Evolutionary conservation across 2,113 vertebrate species (phyloP).

Genomic region (Urocolius indicus): DNA sequence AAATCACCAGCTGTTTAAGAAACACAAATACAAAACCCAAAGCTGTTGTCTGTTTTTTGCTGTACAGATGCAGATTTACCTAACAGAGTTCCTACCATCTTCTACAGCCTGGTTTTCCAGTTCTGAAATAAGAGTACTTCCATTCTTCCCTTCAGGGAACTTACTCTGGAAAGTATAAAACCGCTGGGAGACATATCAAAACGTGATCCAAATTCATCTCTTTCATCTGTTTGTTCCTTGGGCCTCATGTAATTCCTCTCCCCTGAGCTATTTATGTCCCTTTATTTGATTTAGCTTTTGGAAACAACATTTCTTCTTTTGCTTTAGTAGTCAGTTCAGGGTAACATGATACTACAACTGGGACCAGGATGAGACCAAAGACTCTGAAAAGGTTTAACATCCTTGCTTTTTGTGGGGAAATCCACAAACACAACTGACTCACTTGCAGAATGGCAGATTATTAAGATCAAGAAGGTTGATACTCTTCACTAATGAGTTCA

Average conservation of each 20-base stretch:
- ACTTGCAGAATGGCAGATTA: not conserved
- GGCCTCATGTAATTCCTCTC: not conserved
- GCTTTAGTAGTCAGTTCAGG: not conserved
- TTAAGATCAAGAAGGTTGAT: not conserved
- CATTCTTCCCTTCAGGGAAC: not conserved
- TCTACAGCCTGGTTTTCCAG: not conserved
- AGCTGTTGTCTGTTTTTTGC: not conserved
- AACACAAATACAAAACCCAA: not conserved
- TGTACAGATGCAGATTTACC: not conserved
- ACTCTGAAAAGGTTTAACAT: not conserved
- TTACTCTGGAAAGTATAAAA: not conserved
- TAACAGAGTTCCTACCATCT: not conserved
- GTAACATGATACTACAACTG: not conserved
- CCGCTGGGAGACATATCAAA: not conserved
- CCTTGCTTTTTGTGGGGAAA: not conserved
- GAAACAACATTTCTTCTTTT: not conserved
- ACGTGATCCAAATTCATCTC: not conserved
- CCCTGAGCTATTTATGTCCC: not conserved
- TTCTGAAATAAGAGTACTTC: not conserved
- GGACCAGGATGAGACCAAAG: not conserved
- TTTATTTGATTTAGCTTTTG: not conserved
- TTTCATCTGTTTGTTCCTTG: not conserved
- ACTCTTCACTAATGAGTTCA: not conserved
- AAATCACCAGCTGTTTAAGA: not conserved
- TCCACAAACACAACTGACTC: not conserved